Evolutionary conservation across 2,797 vertebrate genomes (phyloP).

Genomic region (Setipinna tenuifilis): DNA sequence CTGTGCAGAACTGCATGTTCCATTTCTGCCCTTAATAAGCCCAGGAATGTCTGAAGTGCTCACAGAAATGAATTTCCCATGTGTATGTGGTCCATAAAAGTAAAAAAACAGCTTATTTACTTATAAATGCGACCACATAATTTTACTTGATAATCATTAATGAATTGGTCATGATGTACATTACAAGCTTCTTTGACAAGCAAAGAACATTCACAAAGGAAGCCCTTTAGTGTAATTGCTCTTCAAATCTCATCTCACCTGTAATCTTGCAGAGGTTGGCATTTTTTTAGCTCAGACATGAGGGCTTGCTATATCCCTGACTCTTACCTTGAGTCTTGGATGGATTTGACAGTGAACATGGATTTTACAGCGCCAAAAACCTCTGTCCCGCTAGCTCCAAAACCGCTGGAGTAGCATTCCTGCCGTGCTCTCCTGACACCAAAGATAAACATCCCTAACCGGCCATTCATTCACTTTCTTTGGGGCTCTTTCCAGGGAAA

Average conservation of each 20-base stretch:
- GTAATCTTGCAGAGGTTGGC: background rate
- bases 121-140: background rate
- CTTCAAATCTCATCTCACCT: background rate
- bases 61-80: background rate
- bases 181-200: background rate
- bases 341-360: slow-evolving; percentile 2
- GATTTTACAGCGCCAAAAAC: slow-evolving; percentile 1
- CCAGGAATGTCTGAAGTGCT: background rate
- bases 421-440: background rate
- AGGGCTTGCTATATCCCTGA: background rate
- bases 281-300: background rate
- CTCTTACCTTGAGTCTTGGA: slow-evolving; percentile 20
- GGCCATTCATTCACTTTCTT: slow-evolving; percentile 9
- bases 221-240: background rate
- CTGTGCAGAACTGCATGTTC: no score
- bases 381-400: background rate
- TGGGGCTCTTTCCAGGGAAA: slow-evolving; percentile 13
- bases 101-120: background rate
- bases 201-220: background rate
- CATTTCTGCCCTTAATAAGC: background rate
- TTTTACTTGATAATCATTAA: background rate
- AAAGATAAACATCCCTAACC: background rate
- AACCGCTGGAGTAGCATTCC: slow-evolving; percentile 1
- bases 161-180: background rate
- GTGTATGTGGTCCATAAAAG: background rate